Evolutionary conservation across 2,113 vertebrate genomes (phyloP), one percentile per base, ranked within the genome.

Genomic region (Equus przewalskii): DNA sequence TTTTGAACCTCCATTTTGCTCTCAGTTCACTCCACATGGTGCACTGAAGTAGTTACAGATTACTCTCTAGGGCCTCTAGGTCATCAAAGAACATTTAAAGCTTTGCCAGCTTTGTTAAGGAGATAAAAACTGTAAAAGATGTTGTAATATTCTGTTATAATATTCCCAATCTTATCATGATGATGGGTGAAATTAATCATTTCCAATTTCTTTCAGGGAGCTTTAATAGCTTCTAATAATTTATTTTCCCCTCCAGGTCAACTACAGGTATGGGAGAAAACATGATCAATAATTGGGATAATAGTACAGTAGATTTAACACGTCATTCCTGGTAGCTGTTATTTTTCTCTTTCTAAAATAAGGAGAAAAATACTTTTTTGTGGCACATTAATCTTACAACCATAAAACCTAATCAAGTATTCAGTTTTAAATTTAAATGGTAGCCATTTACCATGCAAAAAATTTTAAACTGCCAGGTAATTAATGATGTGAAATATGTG

Each of bases 341-440:
- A 70, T 44, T 81, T 11, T 24, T 94, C 67, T 79, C 62, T 79
- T 86, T 69, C 44, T 93, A 89, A 83, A 22, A 44, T 46, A 54
- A 96, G 21, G 12, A 81, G 21, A 65, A n/a, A 69, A 86, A 60
- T 54, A 72, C 30, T 85, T 84, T 36, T 73, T 76, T 79, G 36
- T 44, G 75, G 18, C 24, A 64, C 19, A 92, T 95, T 96, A 95
- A 96, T 91, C 56, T 90, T 78, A 64, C 19, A 90, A 33, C 24
- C 33, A 73, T 75, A 70, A 94, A 96, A 70, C 14, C 75, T 82
- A 90, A 83, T 70, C 70, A 95, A 87, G 44, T 75, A 94, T 88
- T 92, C 58, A 80, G n/a, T 75, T 94, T 94, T 83, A 94, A 78
- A 87, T 92, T 78, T 86, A 94, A 96, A 79, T 92, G 58, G 60